These are phyloP conservation scores for Vollenhovia emeryi DNA, from an alignment of 1,140 invertebrate species.

Conservation along the genomic window DNA sequence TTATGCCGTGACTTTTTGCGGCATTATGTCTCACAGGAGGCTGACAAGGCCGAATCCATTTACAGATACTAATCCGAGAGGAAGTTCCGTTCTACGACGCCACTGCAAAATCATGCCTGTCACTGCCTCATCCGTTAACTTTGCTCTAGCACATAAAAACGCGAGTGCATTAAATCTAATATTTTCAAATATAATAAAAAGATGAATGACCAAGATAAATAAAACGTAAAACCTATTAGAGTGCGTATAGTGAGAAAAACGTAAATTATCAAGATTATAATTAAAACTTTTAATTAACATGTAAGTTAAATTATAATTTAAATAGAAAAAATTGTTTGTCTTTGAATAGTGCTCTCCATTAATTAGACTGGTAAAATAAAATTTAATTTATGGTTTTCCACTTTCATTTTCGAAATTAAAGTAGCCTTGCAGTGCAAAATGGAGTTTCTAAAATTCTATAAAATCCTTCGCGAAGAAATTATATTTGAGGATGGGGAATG, in stretches of 20 bases:
- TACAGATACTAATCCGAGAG: background rate
- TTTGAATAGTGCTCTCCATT: background rate
- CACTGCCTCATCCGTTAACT: background rate
- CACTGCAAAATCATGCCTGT: background rate
- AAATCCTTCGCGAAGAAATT: background rate
- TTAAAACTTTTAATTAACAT: constrained; percentile 2
- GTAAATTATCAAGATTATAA: background rate
- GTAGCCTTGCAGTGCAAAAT: background rate
- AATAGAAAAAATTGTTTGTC: background rate
- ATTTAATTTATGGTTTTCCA: background rate
- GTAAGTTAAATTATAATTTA: too few species aligned
- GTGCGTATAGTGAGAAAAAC: background rate
- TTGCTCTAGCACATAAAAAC: background rate
- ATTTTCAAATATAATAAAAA: background rate
- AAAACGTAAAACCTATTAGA: background rate
- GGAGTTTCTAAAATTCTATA: background rate
- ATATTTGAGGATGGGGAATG: background rate
- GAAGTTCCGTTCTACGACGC: background rate
- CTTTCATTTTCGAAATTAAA: background rate
- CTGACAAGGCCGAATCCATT: constrained; percentile 30
- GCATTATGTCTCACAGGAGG: constrained; percentile 20
- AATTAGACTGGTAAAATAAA: background rate
- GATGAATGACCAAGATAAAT: background rate
- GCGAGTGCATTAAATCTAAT: background rate
- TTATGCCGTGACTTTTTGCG: constrained; percentile 30